Percentiles rank a stretch among this genome's conserved stretches.
These are phyloP conservation scores for Allacma fusca DNA, from an alignment of 2,888 invertebrate genomes.

Conservation along the genomic window DNA sequence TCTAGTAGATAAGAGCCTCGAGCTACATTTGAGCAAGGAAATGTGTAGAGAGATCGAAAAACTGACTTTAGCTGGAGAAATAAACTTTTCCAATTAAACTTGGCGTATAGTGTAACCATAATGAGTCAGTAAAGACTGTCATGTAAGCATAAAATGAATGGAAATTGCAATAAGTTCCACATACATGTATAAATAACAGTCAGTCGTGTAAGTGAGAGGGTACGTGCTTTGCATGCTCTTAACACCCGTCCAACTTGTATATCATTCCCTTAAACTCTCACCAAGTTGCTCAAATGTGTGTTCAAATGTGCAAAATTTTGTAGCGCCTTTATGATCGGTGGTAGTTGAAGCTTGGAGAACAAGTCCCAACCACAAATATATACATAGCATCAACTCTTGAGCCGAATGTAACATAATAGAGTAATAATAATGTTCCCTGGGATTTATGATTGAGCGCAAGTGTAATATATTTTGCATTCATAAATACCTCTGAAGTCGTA, in stretches of 20 bases:
- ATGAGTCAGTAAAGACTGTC: background rate
- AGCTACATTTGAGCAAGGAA: background rate
- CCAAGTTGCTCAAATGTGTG: background rate
- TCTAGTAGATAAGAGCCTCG: background rate
- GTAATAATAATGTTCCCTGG: no score
- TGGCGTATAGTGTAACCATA: constrained; percentile 4
- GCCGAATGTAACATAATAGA: no score
- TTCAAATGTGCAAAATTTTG: constrained; percentile 12
- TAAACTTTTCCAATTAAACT: constrained; percentile 1
- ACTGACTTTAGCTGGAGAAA: constrained; percentile 12
- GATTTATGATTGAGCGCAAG: no score
- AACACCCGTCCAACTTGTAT: background rate
- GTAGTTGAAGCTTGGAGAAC: background rate
- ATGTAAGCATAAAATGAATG: background rate
- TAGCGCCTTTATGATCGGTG: background rate
- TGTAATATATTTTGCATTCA: no score
- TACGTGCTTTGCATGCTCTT: background rate
- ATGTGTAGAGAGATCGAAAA: background rate
- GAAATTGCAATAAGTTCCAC: background rate
- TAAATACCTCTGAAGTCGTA: no score
- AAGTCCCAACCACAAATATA: background rate
- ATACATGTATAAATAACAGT: no score
- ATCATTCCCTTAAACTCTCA: background rate
- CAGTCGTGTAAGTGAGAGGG: background rate
- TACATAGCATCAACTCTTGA: background rate